Evolutionary conservation across 2,797 vertebrate genomes (phyloP).

Genomic region (Argyrosomus regius): DNA sequence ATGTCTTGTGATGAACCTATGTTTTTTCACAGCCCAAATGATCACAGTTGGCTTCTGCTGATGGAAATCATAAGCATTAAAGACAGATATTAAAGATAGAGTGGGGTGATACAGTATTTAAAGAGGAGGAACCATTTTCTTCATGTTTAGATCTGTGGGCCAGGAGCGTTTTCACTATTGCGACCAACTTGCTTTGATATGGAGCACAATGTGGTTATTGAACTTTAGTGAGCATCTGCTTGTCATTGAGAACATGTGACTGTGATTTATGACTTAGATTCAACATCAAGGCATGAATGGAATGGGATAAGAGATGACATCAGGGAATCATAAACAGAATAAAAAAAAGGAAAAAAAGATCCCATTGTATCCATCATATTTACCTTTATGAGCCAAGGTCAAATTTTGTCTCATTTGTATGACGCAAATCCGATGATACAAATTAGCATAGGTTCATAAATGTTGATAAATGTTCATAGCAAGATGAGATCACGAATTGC

Average conservation of each 20-base stretch:
- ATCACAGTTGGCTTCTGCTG: slow-evolving; percentile 21
- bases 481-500: slow-evolving; percentile 36
- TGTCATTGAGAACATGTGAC: slow-evolving; percentile 71
- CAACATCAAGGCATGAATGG: slow-evolving; percentile 46
- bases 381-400: slow-evolving; percentile 30
- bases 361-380: slow-evolving; percentile 20
- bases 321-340: slow-evolving; percentile 41
- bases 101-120: slow-evolving; percentile 14
- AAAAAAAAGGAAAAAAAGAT: slow-evolving; percentile 13
- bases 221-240: slow-evolving; percentile 70
- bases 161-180: slow-evolving; percentile 50
- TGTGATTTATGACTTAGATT: slow-evolving; percentile 68
- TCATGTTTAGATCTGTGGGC: slow-evolving; percentile 40
- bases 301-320: slow-evolving; percentile 48
- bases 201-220: slow-evolving; percentile 53
- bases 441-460: slow-evolving; percentile 32
- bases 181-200: slow-evolving; percentile 56
- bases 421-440: slow-evolving; percentile 39
- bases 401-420: slow-evolving; percentile 11
- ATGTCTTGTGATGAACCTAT: slow-evolving; percentile 10
- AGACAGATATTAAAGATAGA: slow-evolving; percentile 31
- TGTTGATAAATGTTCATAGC: slow-evolving; percentile 38
- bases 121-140: slow-evolving; percentile 1
- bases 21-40: slow-evolving; percentile 1
- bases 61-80: slow-evolving; percentile 22